phyloP scores from a whole-genome alignment of 2,888 invertebrate genomes.

The Melanotus villosus region DNA sequence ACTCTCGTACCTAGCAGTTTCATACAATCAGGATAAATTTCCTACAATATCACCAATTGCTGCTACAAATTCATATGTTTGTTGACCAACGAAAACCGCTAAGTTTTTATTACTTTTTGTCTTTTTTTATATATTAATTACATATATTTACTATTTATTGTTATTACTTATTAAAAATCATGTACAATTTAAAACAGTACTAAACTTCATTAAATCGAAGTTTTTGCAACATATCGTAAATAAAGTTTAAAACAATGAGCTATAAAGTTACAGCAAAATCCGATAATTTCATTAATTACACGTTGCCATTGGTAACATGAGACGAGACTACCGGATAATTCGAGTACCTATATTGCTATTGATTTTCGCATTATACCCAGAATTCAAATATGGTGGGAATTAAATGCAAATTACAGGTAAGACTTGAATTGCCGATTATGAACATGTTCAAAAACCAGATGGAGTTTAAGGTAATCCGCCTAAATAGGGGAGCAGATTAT shows the following conservation, averaged over 20 bases:
- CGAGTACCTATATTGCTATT: slow-evolving; percentile 14
- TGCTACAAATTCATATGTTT: too few relatives aligned
- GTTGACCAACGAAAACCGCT: too few relatives aligned
- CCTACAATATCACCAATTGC: too few relatives aligned
- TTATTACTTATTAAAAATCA: too few relatives aligned
- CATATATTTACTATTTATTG: too few relatives aligned
- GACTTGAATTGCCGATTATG: slow-evolving; percentile 5
- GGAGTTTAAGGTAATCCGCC: not conserved
- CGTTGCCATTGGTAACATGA: slow-evolving; percentile 27
- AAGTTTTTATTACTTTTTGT: too few relatives aligned
- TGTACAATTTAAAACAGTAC: too few relatives aligned
- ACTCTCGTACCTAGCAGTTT: too few relatives aligned
- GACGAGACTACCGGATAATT: slow-evolving; percentile 12
- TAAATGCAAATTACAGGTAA: slow-evolving; percentile 28
- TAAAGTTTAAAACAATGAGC: not conserved
- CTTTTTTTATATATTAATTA: too few relatives aligned
- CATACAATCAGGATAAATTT: too few relatives aligned
- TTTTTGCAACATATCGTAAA: too few relatives aligned
- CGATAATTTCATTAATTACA: slow-evolving; percentile 15
- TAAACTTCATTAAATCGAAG: too few relatives aligned
- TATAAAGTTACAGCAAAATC: slow-evolving; percentile 15
- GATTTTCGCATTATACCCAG: slow-evolving; percentile 26
- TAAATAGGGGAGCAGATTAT: not conserved
- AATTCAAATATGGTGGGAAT: slow-evolving; percentile 18
- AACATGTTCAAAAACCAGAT: not conserved